A percentile compares a stretch with the other conserved stretches of the same genome.
These are phyloP conservation scores for Tholera decimalis DNA, from an alignment of 2,888 invertebrate genomes.

Conservation along the genomic window DNA sequence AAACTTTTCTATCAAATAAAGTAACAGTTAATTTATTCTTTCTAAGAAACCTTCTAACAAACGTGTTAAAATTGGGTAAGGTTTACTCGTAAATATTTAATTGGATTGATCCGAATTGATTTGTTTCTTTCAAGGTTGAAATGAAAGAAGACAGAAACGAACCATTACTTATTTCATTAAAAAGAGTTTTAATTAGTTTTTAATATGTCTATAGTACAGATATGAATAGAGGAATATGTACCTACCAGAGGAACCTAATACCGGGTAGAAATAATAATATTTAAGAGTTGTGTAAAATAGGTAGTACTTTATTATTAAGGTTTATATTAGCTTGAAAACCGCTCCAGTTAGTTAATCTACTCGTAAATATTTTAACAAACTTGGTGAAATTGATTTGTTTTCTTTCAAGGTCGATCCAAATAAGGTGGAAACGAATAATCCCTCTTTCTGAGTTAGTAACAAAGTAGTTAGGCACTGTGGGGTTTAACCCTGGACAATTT, in stretches of 20 bases:
- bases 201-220: neutral
- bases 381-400: slow-evolving; percentile 53
- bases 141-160: slow-evolving; percentile 24
- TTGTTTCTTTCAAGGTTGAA: slow-evolving; percentile 43
- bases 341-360: slow-evolving; percentile 12
- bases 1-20: slow-evolving; percentile 16
- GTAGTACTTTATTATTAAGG: neutral
- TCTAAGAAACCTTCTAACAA: slow-evolving; percentile 19
- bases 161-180: slow-evolving; percentile 4
- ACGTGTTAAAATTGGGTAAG: slow-evolving; percentile 30
- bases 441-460: slow-evolving; percentile 13
- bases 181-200: slow-evolving; percentile 6
- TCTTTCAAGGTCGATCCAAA: slow-evolving; percentile 44
- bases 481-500: slow-evolving; percentile 43
- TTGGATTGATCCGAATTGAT: slow-evolving; percentile 44
- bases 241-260: no score
- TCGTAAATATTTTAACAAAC: slow-evolving; percentile 45
- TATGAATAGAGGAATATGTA: no score
- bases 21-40: slow-evolving; percentile 32
- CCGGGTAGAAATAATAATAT: neutral
- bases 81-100: slow-evolving; percentile 48
- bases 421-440: slow-evolving; percentile 9
- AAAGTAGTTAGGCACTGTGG: slow-evolving; percentile 12
- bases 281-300: neutral
- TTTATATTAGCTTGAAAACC: slow-evolving; percentile 5